A percentile compares a stretch with the other conserved stretches of the same genome.
phyloP scores from a whole-genome alignment of 2,888 invertebrate species.

The Tetranychus truncatus region DNA sequence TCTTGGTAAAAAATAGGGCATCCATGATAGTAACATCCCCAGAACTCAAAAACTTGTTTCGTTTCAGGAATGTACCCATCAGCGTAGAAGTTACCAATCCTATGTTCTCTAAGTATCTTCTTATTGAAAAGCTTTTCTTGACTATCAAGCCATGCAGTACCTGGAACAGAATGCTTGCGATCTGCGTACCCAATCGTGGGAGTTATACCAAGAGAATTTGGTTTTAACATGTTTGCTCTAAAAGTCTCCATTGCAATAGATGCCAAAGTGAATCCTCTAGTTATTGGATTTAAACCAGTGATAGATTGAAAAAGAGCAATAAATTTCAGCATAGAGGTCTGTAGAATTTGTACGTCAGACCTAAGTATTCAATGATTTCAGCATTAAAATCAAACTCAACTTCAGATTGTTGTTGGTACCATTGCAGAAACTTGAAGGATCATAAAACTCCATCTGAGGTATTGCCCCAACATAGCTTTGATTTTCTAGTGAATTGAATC shows the following conservation, averaged over 20 bases:
- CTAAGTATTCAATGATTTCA: constrained; percentile 24
- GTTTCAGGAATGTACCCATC: constrained; percentile 4
- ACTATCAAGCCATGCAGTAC: constrained; percentile 11
- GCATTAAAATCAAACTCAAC: constrained; percentile 23
- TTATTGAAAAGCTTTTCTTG: neutral
- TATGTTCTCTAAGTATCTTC: neutral
- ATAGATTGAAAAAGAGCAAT: neutral
- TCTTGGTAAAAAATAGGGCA: neutral
- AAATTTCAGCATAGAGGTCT: no score
- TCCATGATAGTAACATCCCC: constrained; percentile 8
- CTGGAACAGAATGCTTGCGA: neutral
- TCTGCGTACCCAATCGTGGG: constrained; percentile 20
- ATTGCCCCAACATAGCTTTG: neutral
- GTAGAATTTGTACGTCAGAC: constrained; percentile 23
- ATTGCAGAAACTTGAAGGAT: neutral
- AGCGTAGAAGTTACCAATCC: constrained; percentile 6
- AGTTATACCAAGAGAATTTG: constrained; percentile 22
- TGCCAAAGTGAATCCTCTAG: constrained; percentile 22
- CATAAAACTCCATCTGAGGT: constrained; percentile 6
- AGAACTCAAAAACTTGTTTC: constrained; percentile 9
- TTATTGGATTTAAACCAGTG: constrained; percentile 22
- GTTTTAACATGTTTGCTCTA: constrained; percentile 17
- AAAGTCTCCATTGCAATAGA: constrained; percentile 22
- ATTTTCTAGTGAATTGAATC: neutral
- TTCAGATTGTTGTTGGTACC: constrained; percentile 11